Base-by-base conservation (phyloP, 1,140 invertebrate species). In the Hypothenemus hampei region DNA sequence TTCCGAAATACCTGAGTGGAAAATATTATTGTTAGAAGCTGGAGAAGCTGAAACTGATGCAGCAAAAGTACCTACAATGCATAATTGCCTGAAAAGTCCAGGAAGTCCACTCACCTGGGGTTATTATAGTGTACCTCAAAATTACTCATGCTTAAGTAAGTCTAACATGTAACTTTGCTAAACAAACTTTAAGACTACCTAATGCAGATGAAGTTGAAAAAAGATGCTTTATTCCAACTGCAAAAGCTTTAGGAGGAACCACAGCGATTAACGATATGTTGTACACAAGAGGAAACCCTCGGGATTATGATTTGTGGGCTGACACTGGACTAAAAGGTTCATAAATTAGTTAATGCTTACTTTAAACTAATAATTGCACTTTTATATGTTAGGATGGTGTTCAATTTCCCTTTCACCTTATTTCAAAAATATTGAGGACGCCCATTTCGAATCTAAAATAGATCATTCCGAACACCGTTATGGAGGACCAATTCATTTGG, bases 241-340 rank as follows among this genome's bases (percentile, higher is more conserved):
- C 83, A 1, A 80, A 76, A 59, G 80, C 76, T 0, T 63, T 87
- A 2, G 90, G 90, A 1, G 91, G 91, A 1, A 80, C 83, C 1
- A 87, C 84, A n/a, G 81, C 87, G 4, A 80, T 93, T 20, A 93
- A 95, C 68, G 89, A 86, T 50, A 92, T 94, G 89, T 83, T 92
- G 8, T 92, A 93, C 68, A 85, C 89, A 0, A 76, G 92, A 18
- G 92, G 91, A 1, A 83, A 90, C 72, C 76, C 75, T 2, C 57
- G 62, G 15, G 81, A 82, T 55, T 82, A 77, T 49, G 77, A 82
- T 47, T 69, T 72, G 41, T 92, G 89, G 89, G 81, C 78, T 26
- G 57, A 55, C 20, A 46, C 1, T 35, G 37, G 35, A 13, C 36
- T 55, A 5, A 46, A 47, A 39, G 52, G 43, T 55, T n/a, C n/a